Evolutionary conservation across 2,797 vertebrate species (phyloP), one percentile per base, ranked within the genome.

Genomic region (Squalus acanthias): DNA sequence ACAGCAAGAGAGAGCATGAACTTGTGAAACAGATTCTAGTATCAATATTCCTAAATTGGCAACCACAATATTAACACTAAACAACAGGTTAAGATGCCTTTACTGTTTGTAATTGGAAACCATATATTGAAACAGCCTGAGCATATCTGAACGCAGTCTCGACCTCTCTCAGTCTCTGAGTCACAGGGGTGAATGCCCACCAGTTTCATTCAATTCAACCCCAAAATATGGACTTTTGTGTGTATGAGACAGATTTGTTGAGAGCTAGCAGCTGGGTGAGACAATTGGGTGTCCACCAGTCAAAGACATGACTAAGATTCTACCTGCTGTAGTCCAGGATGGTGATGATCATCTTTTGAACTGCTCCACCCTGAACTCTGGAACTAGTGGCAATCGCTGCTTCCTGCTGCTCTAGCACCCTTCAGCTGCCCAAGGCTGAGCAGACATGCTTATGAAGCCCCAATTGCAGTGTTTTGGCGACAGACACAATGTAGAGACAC

Each of bases 51-150:
- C 33, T 65, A 92, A 92, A 63, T 67, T 92, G 89, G 60, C 63
- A 46, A 69, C 65, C 91, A 93, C 91, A 93, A 69, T 93, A 93
- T 65, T 91, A 63, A 91, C 91, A 69, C n/a, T 67, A 46, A 93
- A 93, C 53, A 91, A 60, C n/a, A 93, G 63, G 91, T 46, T 57
- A 93, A 93, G 46, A 50, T 85, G 82, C 17, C 82, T 22, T 85
- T 8, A 85, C 7, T 1, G 46, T n/a, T 93, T 93, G 33, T 24
- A 93, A 39, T 9, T 39, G 33, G 60, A 39, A 92, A 65, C 89
- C 33, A 60, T 92, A 63, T 65, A 65, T 33, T 67, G 5, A 93
- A 69, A 24, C 39, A 69, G 20, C n/a, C 33, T 46, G 3, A 22
- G 20, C n/a, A 69, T 12, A 93, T 69, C n/a, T 93, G 91, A 93